These are phyloP conservation scores for Dugesia japonica DNA, from an alignment of 2,888 invertebrate genomes.

Conservation along the genomic window DNA sequence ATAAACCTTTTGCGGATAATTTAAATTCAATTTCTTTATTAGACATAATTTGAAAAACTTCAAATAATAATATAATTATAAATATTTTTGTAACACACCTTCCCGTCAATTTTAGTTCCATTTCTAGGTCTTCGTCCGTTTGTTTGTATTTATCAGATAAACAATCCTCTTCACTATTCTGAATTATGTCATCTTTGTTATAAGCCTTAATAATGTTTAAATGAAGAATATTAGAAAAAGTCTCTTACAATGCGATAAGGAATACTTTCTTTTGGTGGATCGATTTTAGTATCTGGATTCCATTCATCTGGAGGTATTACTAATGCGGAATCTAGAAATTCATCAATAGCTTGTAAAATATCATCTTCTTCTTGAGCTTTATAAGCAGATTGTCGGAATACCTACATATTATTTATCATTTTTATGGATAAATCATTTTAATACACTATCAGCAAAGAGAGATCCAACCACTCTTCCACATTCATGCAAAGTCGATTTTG, in stretches of 20 bases:
- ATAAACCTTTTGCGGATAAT: too few relatives aligned
- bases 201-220: too few relatives aligned
- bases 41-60: too few relatives aligned
- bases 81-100: too few relatives aligned
- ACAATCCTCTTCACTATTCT: too few relatives aligned
- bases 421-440: neutral
- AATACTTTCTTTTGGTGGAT: conserved; percentile 41
- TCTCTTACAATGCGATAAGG: neutral
- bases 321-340: conserved; percentile 63
- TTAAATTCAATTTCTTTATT: too few relatives aligned
- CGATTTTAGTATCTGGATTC: conserved; percentile 49
- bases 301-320: conserved; percentile 68
- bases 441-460: conserved; percentile 75
- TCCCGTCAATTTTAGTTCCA: neutral
- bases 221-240: too few relatives aligned
- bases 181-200: too few relatives aligned
- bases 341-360: conserved; percentile 78
- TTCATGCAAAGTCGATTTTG: neutral
- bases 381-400: conserved; percentile 91
- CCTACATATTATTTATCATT: conserved; percentile 37
- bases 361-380: conserved; percentile 71
- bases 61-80: too few relatives aligned
- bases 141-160: too few relatives aligned
- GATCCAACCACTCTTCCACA: conserved; percentile 69
- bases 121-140: neutral